A percentile compares a stretch with the other conserved stretches of the same genome.
Evolutionary conservation across 2,888 invertebrate species (phyloP).

Genomic region (Xestia sexstrigata): DNA sequence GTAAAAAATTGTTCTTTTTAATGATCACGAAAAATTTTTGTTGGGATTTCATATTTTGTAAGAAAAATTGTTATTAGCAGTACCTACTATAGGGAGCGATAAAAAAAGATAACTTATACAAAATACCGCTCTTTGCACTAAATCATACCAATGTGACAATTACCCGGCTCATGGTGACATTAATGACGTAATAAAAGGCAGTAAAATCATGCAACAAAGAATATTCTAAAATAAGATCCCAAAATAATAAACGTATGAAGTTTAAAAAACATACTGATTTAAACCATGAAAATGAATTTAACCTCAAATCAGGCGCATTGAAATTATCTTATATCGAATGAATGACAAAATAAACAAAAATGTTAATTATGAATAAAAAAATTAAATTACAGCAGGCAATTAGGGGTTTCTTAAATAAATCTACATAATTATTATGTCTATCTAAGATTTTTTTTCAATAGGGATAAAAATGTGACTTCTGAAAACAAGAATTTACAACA

Average conservation of each 20-base stretch:
- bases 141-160: slow-evolving; percentile 55
- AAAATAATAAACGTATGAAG: slow-evolving; percentile 1
- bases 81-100: slow-evolving; percentile 25
- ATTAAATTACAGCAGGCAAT: not conserved
- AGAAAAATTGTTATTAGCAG: slow-evolving; percentile 9
- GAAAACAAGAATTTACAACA: not conserved
- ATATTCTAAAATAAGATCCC: slow-evolving; percentile 22
- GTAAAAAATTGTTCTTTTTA: not conserved
- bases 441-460: not conserved
- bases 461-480: not conserved
- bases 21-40: not conserved
- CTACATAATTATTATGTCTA: too few species aligned
- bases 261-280: not conserved
- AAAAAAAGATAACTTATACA: slow-evolving; percentile 21
- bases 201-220: slow-evolving; percentile 37
- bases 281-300: not conserved
- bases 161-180: slow-evolving; percentile 45
- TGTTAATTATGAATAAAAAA: not conserved
- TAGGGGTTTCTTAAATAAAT: not conserved
- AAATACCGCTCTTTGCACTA: slow-evolving; percentile 29
- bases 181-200: slow-evolving; percentile 44
- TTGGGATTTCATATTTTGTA: not conserved
- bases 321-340: not conserved
- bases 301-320: not conserved
- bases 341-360: not conserved